Base-by-base conservation (phyloP, 2,888 invertebrate genomes). In the Plebejus anna region DNA sequence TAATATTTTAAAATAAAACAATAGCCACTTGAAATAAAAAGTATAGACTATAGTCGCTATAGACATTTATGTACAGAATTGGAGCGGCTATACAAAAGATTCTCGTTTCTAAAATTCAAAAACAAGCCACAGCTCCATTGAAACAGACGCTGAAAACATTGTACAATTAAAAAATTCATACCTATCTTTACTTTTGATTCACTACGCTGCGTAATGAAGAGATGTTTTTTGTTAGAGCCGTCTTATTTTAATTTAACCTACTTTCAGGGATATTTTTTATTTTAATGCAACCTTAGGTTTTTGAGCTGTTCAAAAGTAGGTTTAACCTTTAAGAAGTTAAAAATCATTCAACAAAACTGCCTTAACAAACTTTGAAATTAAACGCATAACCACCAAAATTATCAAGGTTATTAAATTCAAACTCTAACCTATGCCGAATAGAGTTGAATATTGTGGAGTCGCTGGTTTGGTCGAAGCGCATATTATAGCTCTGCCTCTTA, bases 21-120 rank as follows among this genome's bases (percentile, higher is more conserved):
- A 66, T 66, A 66, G 66, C 32, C 66, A 66, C 36, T 66, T 66
- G 32, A 66, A 66, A 66, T 32, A 66, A 66, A 61, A 61, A 28
- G 61, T 61, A 61, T 32, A 66, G 32, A 32, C 66, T 66, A 66
- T 36, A 36, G 66, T 36, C 22, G 28, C 61, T 13, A 66, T 36
- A 66, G 66, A 61, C 61, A 66, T 32, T 11, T 11, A 32, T 36
- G 32, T 61, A 61, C 28, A 32, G 32, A 66, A 66, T 66, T 66
- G 66, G 66, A 66, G 66, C 66, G 4, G 66, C 66, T 16, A 66
- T 66, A 66, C 16, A 66, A 66, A 66, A 66, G 61, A 66, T 66
- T 66, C 32, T 66, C 66, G 32, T 66, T 66, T 66, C 66, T 66
- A 66, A 66, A 66, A 36, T 13, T 66, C 66, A 66, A 66, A 66